Evolutionary conservation across 2,797 vertebrate species (phyloP).

Genomic region (Yasuhikotakia modesta): DNA sequence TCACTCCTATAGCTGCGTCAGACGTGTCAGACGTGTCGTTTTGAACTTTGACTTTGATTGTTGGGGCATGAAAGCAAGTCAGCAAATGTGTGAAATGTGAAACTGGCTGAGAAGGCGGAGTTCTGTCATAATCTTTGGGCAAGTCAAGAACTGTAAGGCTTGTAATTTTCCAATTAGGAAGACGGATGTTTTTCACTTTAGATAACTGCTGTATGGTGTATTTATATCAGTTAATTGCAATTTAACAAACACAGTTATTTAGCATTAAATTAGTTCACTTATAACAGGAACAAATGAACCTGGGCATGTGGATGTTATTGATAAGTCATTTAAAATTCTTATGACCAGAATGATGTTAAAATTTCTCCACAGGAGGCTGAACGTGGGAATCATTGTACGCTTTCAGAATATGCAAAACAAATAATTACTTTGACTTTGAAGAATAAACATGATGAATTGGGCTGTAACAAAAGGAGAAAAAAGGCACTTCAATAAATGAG

Average conservation of each 20-base stretch:
- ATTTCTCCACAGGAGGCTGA: neutral
- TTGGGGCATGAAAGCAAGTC: slow-evolving; percentile 51
- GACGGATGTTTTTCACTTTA: neutral
- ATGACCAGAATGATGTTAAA: neutral
- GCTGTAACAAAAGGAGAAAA: slow-evolving; percentile 4
- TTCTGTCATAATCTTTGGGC: neutral
- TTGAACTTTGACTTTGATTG: slow-evolving; percentile 58
- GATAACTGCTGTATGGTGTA: neutral
- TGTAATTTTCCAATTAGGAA: slow-evolving; percentile 11
- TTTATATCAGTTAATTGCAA: neutral
- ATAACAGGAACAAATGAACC: too few relatives aligned
- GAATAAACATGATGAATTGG: slow-evolving; percentile 33
- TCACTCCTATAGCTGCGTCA: slow-evolving; percentile 43
- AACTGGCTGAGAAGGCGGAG: slow-evolving; percentile 33
- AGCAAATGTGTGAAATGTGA: slow-evolving; percentile 54
- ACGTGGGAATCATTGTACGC: neutral
- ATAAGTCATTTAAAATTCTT: slow-evolving; percentile 7
- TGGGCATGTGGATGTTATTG: neutral
- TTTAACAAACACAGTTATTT: neutral
- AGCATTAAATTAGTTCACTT: neutral
- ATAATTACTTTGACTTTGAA: slow-evolving; percentile 43
- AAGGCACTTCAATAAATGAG: slow-evolving; percentile 30
- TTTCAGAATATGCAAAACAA: slow-evolving; percentile 16
- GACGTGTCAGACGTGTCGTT: slow-evolving; percentile 47
- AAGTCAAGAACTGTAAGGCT: neutral